phyloP scores from a whole-genome alignment of 2,797 vertebrate species.

The Philypnodon macrostomus region DNA sequence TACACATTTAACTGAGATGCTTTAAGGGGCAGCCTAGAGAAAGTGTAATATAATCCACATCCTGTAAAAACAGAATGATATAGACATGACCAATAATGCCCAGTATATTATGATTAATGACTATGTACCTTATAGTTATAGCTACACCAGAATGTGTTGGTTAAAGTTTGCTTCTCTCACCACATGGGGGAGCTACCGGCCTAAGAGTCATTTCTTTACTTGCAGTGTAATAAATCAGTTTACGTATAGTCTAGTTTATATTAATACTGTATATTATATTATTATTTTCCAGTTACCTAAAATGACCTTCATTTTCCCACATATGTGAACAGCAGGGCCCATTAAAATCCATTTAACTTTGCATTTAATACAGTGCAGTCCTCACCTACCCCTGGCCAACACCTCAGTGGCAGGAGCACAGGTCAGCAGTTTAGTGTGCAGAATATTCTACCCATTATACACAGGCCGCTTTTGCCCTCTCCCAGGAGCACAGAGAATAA shows the following conservation, averaged over 20 bases:
- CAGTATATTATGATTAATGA: too few relatives aligned
- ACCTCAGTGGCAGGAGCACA: constrained; percentile 4
- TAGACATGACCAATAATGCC: too few relatives aligned
- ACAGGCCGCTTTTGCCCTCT: constrained; percentile 35
- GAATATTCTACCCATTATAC: constrained; percentile 45
- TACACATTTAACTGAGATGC: too few relatives aligned
- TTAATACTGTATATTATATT: constrained; percentile 16
- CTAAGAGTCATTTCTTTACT: constrained; percentile 6
- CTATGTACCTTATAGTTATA: too few relatives aligned
- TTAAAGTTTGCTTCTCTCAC: constrained; percentile 24
- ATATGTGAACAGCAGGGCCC: constrained; percentile 2
- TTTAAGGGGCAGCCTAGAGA: too few relatives aligned
- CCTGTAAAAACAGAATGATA: too few relatives aligned
- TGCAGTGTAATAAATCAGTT: too few relatives aligned
- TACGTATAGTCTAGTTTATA: too few relatives aligned
- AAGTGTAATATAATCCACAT: too few relatives aligned
- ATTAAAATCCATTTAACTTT: constrained; percentile 3
- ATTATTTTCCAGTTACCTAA: constrained; percentile 19
- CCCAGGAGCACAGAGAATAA: constrained; percentile 45
- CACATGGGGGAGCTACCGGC: constrained; percentile 63
- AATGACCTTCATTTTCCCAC: too few relatives aligned
- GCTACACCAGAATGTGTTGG: too few relatives aligned
- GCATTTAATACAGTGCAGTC: background rate
- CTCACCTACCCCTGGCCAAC: constrained; percentile 2
- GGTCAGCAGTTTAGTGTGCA: constrained; percentile 40